Evolutionary conservation across 2,113 vertebrate genomes (phyloP).

Genomic region (Upupa epops): DNA sequence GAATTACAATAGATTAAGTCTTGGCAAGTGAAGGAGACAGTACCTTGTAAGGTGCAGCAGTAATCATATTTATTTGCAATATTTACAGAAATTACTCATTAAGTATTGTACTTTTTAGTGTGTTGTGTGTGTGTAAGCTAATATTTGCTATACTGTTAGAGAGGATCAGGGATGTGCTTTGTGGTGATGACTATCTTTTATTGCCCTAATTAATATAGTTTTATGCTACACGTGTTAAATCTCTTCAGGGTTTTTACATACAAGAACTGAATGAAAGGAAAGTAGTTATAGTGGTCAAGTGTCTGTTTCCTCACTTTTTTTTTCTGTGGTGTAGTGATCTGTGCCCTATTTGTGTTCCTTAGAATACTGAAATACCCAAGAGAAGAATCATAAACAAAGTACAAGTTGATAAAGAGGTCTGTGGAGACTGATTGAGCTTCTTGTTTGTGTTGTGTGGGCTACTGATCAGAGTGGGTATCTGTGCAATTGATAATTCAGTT

Average conservation of each 20-base stretch:
- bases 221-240: neutral
- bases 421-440: neutral
- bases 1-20: conserved; percentile 35
- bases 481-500: neutral
- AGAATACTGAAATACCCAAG: neutral
- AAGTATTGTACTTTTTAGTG: neutral
- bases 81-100: neutral
- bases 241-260: neutral
- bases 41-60: conserved; percentile 2
- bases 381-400: neutral
- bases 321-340: neutral
- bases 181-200: neutral
- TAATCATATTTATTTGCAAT: conserved; percentile 4
- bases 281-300: neutral
- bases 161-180: neutral
- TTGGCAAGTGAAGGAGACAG: conserved; percentile 16
- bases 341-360: neutral
- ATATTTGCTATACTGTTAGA: neutral
- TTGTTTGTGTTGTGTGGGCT: neutral
- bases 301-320: neutral
- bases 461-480: neutral
- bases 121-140: neutral
- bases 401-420: neutral
- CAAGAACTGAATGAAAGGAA: neutral
- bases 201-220: neutral